Conservation (phyloP, 2,888 invertebrate species). For the Lepidocyrtinus sp. region DNA sequence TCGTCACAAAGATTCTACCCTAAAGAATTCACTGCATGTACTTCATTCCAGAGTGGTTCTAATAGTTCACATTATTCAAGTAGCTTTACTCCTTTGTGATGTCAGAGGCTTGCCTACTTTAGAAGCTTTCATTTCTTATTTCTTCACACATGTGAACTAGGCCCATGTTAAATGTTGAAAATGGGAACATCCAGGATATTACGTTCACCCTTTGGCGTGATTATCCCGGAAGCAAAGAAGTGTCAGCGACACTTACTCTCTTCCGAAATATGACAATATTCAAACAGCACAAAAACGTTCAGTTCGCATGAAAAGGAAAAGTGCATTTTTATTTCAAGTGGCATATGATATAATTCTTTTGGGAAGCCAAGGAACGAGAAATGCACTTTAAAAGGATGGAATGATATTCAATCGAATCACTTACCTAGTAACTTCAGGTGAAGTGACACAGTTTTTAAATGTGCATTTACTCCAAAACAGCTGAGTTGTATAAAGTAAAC, state of each 20-base stretch:
- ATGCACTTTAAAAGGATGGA: not conserved
- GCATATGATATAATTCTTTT: not conserved
- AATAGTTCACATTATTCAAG: slow-evolving; percentile 18
- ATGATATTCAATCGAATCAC: too few relatives aligned
- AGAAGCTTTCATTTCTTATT: not conserved
- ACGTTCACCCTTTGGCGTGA: slow-evolving; percentile 23
- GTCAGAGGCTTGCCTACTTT: not conserved
- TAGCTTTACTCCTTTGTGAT: not conserved
- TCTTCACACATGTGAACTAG: not conserved
- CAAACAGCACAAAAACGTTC: not conserved
- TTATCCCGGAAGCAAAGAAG: not conserved
- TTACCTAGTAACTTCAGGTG: too few relatives aligned
- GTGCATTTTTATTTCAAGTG: slow-evolving; percentile 2
- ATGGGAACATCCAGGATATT: slow-evolving; percentile 39
- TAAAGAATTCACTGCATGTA: not conserved
- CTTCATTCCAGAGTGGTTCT: slow-evolving; percentile 15
- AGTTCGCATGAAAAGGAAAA: not conserved
- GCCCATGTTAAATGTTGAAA: not conserved
- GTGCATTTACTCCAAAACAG: too few relatives aligned
- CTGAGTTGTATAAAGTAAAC: too few relatives aligned
- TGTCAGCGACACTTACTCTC: slow-evolving; percentile 28
- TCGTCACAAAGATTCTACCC: not conserved
- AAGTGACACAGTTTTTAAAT: too few relatives aligned
- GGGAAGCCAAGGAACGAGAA: not conserved
- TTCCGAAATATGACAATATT: slow-evolving; percentile 7